Base-by-base conservation (phyloP, 2,113 vertebrate species). In the Nymphicus hollandicus region DNA sequence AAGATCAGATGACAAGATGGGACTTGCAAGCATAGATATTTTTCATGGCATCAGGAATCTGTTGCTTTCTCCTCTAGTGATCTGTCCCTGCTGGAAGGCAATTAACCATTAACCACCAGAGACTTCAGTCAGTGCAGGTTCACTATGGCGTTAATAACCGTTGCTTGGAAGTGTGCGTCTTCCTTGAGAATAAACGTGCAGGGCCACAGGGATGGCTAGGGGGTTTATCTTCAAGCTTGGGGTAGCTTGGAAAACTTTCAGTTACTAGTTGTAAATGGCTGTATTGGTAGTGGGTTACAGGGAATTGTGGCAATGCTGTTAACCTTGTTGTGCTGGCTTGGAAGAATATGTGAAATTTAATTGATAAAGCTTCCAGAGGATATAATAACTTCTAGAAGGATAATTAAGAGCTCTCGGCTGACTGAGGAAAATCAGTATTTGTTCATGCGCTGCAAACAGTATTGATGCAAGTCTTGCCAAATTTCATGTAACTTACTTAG, bases 51-150 rank as follows among this genome's bases (percentile, higher is more conserved):
- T 90, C 8, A 10, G 53, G 70, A 53, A 31, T 89, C 79, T 76
- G 39, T 72, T 64, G 52, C 66, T 76, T 69, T 86, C 44, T 87
- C 27, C 61, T 87, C 25, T 33, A 60, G 49, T 0, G 2, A 20
- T 88, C n/a, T 37, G 81, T 68, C 39, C 72, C 66, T 3, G 23
- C 82, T 80, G 88, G 58, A 88, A 86, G 63, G 74, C 82, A 89
- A 70, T 88, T 85, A 95, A 85, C 78, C 65, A 91, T 89, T 91
- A 87, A 72, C 58, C 82, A 61, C 44, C 28, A 35, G 78, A 91
- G 74, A 14, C 44, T 69, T 64, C 44, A 35, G 17, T 14, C 1
- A 2, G 74, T 3, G n/a, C 53, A n/a, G 72, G 52, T 58, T 91
- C 20, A 4, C 61, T 37, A 0, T 24, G 27, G 27, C 10, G 2